Conservation (phyloP, 2,113 vertebrate species). For the Myotis yumanensis region DNA sequence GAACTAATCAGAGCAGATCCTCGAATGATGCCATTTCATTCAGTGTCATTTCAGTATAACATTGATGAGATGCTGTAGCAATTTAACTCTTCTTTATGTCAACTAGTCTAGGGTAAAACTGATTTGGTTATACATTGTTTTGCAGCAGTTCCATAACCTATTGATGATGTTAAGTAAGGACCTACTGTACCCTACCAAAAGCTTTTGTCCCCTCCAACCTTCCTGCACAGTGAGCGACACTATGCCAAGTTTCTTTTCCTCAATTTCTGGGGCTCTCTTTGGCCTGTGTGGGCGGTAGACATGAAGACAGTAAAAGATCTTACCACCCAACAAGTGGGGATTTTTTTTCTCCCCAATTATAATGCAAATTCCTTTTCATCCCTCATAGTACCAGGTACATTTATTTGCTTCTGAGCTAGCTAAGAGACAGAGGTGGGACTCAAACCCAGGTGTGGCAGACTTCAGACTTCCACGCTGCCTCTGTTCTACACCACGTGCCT, state of each 20-base stretch:
- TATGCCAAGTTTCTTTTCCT: background rate
- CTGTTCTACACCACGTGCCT: background rate
- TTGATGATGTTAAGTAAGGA: background rate
- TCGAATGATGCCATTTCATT: background rate
- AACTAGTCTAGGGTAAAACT: background rate
- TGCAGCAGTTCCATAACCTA: background rate
- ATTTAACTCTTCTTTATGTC: background rate
- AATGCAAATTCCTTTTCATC: background rate
- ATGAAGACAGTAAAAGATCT: background rate
- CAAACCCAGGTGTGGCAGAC: too few species aligned
- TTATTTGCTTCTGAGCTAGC: background rate
- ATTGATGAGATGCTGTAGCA: background rate
- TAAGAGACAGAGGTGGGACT: background rate
- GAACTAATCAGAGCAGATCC: background rate
- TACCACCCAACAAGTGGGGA: background rate
- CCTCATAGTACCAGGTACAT: rapidly evolving
- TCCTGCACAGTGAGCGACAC: background rate
- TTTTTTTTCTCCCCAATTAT: background rate
- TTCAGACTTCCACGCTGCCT: background rate
- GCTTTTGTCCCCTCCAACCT: background rate
- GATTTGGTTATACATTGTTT: background rate
- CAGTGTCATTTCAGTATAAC: background rate
- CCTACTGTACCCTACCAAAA: background rate
- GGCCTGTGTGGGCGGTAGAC: background rate
- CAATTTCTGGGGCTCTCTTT: background rate